Evolutionary conservation across 1,140 invertebrate species (phyloP).

Genomic region (Drosophila obscura): DNA sequence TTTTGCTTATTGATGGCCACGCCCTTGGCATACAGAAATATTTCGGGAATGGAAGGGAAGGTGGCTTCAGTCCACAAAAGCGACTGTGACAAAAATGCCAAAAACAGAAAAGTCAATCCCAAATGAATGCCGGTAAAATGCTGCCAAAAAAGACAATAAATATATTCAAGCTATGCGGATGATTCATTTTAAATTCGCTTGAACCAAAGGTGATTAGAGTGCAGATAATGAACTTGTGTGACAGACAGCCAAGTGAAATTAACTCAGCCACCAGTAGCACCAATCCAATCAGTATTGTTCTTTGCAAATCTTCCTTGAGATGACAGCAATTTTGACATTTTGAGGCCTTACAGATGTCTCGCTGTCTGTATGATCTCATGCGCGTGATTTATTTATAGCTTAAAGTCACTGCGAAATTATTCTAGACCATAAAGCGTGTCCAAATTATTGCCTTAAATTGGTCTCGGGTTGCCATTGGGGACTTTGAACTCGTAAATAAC

Average conservation of each 20-base stretch:
- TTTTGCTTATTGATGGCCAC: slow-evolving; percentile 60
- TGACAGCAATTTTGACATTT: slow-evolving; percentile 25
- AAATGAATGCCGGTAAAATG: slow-evolving; percentile 19
- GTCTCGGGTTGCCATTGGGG: background rate
- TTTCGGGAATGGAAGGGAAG: slow-evolving; percentile 14
- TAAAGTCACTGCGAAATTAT: slow-evolving; percentile 24
- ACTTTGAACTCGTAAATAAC: slow-evolving; percentile 14
- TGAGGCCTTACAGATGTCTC: background rate
- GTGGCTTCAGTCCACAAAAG: slow-evolving; percentile 32
- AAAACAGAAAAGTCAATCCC: slow-evolving; percentile 9
- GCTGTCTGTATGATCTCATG: slow-evolving; percentile 40
- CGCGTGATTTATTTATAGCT: slow-evolving; percentile 25
- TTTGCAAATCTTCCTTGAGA: slow-evolving; percentile 5
- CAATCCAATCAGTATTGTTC: slow-evolving; percentile 11
- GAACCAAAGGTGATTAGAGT: slow-evolving; percentile 34
- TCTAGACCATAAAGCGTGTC: slow-evolving; percentile 37
- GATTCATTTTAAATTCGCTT: slow-evolving; percentile 45
- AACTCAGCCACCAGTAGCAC: slow-evolving; percentile 1
- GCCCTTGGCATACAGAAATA: slow-evolving; percentile 51
- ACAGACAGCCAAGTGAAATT: background rate
- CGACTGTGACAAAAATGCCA: slow-evolving; percentile 30
- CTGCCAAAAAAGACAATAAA: slow-evolving; percentile 22
- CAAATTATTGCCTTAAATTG: slow-evolving; percentile 18
- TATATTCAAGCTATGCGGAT: slow-evolving; percentile 16
- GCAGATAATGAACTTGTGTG: slow-evolving; percentile 31